These are phyloP conservation scores for Augochlorella aurata DNA, from an alignment of 2,888 invertebrate species.

Conservation along the genomic window DNA sequence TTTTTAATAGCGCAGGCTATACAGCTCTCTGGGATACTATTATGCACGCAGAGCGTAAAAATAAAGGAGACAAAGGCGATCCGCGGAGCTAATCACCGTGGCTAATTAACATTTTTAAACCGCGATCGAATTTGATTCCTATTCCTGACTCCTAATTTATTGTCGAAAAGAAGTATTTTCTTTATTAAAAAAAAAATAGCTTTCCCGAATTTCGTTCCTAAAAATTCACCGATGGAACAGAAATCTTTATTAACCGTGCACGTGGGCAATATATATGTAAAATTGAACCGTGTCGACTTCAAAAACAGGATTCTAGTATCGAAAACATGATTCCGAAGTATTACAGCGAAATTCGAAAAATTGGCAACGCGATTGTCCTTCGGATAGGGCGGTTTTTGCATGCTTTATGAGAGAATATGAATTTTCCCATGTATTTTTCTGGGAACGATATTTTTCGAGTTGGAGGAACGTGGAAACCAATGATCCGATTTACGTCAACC, in stretches of 20 bases:
- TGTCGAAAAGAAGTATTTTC: no score
- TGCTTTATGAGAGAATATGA: not conserved
- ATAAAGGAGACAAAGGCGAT: not conserved
- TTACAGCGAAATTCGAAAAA: not conserved
- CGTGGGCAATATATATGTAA: no score
- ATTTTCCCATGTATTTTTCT: not conserved
- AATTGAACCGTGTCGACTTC: no score
- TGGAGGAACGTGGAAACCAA: not conserved
- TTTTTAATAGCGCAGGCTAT: not conserved
- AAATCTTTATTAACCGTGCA: no score
- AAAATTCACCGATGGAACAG: no score
- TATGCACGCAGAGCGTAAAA: not conserved
- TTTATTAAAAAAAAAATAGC: no score
- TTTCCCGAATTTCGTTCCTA: no score
- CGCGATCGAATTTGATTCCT: not conserved
- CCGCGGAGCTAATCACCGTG: not conserved
- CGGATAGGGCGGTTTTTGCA: not conserved
- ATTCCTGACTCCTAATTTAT: no score
- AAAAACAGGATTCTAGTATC: not conserved
- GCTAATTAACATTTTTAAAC: not conserved
- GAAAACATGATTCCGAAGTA: not conserved
- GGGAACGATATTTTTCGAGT: not conserved
- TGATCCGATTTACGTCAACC: not conserved
- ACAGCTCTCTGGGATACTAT: not conserved
- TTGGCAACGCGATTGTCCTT: not conserved